Evolutionary conservation across 2,113 vertebrate genomes (phyloP).

Genomic region (Hystrix brachyura): DNA sequence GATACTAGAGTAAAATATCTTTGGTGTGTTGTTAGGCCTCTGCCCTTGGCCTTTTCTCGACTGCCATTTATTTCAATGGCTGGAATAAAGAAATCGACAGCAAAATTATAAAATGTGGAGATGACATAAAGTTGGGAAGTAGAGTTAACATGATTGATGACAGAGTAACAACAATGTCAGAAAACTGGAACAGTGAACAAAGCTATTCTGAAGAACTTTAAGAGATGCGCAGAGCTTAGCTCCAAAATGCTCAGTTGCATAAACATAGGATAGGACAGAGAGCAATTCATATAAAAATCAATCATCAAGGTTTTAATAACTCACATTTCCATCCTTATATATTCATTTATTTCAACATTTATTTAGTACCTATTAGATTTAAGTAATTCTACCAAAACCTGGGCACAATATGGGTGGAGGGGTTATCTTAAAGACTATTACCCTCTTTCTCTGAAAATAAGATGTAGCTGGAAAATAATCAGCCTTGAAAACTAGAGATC

Average conservation of each 20-base stretch:
- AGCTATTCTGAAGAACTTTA: background rate
- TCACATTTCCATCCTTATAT: background rate
- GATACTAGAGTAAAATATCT: constrained; percentile 11
- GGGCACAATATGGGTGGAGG: background rate
- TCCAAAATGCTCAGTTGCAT: background rate
- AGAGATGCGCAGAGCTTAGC: background rate
- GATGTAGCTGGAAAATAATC: background rate
- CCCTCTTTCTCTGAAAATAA: background rate
- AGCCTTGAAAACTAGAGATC: background rate
- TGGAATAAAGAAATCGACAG: constrained; percentile 40
- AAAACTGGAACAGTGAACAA: background rate
- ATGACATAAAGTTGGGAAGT: constrained; percentile 17
- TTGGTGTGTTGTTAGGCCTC: background rate
- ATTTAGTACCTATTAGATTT: background rate
- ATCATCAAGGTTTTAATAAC: background rate
- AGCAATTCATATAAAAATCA: background rate
- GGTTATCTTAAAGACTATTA: background rate
- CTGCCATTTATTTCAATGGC: constrained; percentile 40
- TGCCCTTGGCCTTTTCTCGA: constrained; percentile 12
- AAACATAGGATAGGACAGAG: background rate
- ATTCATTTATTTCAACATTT: background rate
- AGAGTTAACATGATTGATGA: background rate
- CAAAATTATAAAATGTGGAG: constrained; percentile 21
- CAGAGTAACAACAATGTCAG: background rate
- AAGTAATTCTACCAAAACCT: background rate